Conservation (phyloP, 2,888 invertebrate genomes). For the Malacosoma neustria region DNA sequence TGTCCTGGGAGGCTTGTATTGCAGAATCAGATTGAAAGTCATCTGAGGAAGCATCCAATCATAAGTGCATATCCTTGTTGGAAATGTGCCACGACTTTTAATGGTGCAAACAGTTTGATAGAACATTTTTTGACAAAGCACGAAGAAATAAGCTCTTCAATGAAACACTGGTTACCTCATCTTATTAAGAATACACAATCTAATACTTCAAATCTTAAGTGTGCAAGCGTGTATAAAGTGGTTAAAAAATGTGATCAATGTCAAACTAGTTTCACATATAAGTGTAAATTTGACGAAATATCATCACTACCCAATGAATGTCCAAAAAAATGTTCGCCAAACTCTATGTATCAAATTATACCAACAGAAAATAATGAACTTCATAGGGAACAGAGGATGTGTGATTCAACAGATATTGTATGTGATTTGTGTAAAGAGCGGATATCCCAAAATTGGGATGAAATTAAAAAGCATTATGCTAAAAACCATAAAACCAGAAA, state of each 20-base stretch:
- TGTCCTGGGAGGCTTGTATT: conserved; percentile 51
- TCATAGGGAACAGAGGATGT: conserved; percentile 2
- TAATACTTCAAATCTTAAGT: neutral
- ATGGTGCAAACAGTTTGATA: conserved; percentile 29
- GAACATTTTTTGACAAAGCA: conserved; percentile 39
- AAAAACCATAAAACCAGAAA: conserved; percentile 36
- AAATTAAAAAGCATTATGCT: conserved; percentile 49
- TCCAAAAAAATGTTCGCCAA: conserved; percentile 41
- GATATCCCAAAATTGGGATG: conserved; percentile 40
- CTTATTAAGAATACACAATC: conserved; percentile 13
- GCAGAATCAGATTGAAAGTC: conserved; percentile 38
- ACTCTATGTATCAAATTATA: conserved; percentile 12
- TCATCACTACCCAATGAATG: conserved; percentile 41
- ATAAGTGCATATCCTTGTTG: conserved; percentile 45
- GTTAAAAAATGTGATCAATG: conserved; percentile 50
- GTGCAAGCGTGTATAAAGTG: conserved; percentile 30
- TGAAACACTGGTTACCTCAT: conserved; percentile 16
- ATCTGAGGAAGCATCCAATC: conserved; percentile 37
- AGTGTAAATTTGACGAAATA: conserved; percentile 44
- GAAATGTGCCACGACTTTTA: conserved; percentile 37
- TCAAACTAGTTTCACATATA: conserved; percentile 43
- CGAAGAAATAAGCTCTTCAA: conserved; percentile 12
- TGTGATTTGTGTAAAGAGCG: conserved; percentile 44
- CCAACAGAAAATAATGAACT: conserved; percentile 9
- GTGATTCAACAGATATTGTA: conserved; percentile 16